phyloP scores from a whole-genome alignment of 2,888 invertebrate genomes.

The Petrolisthes manimaculis region DNA sequence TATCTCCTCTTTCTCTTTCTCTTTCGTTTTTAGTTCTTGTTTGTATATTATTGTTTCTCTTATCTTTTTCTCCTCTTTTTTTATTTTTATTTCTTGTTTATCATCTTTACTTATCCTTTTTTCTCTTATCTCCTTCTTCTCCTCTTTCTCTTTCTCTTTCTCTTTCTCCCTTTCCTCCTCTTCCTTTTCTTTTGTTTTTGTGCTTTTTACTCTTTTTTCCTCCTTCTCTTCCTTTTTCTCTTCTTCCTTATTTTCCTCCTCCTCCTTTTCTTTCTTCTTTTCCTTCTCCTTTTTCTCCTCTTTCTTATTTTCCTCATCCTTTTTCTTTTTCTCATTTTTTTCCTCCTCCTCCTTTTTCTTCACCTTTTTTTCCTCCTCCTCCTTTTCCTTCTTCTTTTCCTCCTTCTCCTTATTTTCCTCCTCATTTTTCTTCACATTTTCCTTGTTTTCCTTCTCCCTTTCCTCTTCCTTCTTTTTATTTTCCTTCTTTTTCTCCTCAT shows the following conservation, averaged over 20 bases:
- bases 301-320: neutral
- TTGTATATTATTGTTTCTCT: neutral
- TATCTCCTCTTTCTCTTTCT: neutral
- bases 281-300: neutral
- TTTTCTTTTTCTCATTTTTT: neutral
- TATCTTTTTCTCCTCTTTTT: neutral
- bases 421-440: neutral
- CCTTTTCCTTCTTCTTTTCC: neutral
- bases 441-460: neutral
- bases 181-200: neutral
- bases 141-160: neutral
- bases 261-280: neutral
- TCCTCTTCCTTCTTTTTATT: neutral
- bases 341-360: neutral
- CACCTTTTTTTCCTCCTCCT: neutral
- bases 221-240: neutral
- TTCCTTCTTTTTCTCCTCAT: neutral
- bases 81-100: neutral
- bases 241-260: neutral
- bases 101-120: neutral
- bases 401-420: neutral
- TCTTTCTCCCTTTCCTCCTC: neutral
- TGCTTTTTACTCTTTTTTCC: neutral
- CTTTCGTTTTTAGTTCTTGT: neutral
- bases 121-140: neutral